These are phyloP conservation scores for Pristionchus maxplancki DNA, from an alignment of 2,888 invertebrate species.

Conservation along the genomic window DNA sequence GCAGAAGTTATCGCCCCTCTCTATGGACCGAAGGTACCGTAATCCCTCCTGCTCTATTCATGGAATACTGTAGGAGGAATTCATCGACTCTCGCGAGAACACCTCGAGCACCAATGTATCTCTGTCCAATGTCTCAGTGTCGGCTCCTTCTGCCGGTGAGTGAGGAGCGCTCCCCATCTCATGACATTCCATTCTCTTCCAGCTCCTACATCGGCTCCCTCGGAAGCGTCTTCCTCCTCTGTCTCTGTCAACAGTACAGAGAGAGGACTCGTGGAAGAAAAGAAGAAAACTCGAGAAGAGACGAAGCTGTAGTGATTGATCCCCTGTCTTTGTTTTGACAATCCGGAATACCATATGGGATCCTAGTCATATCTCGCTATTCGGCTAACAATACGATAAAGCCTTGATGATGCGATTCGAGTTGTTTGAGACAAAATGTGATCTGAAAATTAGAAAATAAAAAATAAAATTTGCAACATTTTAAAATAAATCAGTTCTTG, in stretches of 20 bases:
- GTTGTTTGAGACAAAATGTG: neutral
- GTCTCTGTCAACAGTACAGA: neutral
- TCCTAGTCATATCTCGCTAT: conserved; percentile 1
- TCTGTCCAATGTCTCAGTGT: neutral
- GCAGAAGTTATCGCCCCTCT: conserved; percentile 25
- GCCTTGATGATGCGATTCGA: neutral
- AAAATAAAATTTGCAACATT: neutral
- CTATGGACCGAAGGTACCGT: conserved; percentile 34
- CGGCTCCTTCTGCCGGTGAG: neutral
- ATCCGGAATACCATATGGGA: conserved; percentile 11
- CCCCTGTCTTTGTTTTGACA: neutral
- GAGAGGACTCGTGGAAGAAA: neutral
- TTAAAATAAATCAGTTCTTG: neutral
- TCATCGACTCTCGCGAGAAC: neutral
- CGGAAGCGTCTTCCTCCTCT: neutral
- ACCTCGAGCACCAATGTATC: conserved; percentile 26
- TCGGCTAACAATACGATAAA: neutral
- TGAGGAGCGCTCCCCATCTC: no score
- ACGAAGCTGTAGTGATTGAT: neutral
- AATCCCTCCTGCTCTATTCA: neutral
- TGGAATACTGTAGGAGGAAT: neutral
- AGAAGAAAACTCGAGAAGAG: neutral
- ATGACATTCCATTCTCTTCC: no score
- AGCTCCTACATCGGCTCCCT: no score
- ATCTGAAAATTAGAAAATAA: no score